These are phyloP conservation scores for Triops longicaudatus DNA, from an alignment of 1,140 invertebrate species.

Conservation along the genomic window DNA sequence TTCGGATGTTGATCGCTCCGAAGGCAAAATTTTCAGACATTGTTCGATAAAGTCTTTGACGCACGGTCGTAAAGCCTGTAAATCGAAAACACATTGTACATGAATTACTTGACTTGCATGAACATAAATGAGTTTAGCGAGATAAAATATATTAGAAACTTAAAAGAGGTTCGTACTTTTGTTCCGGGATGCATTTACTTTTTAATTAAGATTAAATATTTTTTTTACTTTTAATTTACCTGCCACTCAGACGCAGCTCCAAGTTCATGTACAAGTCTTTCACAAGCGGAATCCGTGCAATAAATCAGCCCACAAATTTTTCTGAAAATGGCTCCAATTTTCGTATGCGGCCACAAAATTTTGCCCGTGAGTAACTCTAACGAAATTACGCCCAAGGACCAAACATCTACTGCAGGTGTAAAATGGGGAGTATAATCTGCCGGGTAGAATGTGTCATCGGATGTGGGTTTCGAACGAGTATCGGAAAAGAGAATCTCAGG, in stretches of 20 bases:
- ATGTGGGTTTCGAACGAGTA: conserved; percentile 33
- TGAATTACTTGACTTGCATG: too few species aligned
- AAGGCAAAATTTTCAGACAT: conserved; percentile 57
- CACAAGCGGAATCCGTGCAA: conserved; percentile 51
- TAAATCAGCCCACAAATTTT: conserved; percentile 64
- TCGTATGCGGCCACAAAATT: conserved; percentile 35
- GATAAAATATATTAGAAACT: too few species aligned
- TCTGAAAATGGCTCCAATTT: conserved; percentile 59
- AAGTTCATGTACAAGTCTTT: conserved; percentile 66
- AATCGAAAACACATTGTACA: neutral
- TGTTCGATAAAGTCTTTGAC: conserved; percentile 55
- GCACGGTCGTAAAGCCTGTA: conserved; percentile 50
- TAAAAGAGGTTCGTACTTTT: too few species aligned
- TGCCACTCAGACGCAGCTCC: conserved; percentile 55
- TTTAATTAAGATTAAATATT: too few species aligned
- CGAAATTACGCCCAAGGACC: conserved; percentile 82
- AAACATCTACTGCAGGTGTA: conserved; percentile 67
- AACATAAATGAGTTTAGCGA: too few species aligned
- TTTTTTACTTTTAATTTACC: conserved; percentile 46
- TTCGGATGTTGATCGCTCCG: conserved; percentile 51
- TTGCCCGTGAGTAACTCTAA: conserved; percentile 58
- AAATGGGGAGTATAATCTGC: neutral
- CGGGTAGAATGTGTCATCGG: conserved; percentile 38
- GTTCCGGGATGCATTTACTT: too few species aligned
- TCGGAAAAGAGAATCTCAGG: conserved; percentile 68